Percentiles rank a stretch among this genome's conserved stretches.
These are phyloP conservation scores for Anguilla pacifica DNA, from an alignment of 2,797 vertebrate genomes.

Conservation along the genomic window DNA sequence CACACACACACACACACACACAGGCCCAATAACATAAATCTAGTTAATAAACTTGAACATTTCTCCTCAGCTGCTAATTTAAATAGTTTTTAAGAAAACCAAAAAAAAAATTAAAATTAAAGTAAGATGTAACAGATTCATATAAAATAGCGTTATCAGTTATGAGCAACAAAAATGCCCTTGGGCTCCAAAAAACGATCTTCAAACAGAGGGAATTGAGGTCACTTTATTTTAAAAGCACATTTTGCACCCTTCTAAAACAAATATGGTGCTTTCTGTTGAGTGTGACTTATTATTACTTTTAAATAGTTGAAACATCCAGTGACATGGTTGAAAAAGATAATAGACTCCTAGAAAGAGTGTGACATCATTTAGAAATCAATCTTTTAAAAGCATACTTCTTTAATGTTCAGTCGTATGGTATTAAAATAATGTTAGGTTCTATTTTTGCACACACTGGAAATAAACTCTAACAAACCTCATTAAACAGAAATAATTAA, in stretches of 20 bases:
- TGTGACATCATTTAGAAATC: background rate
- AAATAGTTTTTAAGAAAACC: background rate
- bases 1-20: background rate
- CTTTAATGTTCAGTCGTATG: background rate
- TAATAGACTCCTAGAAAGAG: background rate
- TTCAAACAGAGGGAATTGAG: background rate
- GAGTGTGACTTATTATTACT: background rate
- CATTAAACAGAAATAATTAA: background rate
- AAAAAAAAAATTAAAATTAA: background rate
- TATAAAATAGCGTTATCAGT: background rate
- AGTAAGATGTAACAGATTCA: background rate
- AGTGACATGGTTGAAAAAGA: background rate
- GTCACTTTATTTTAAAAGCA: background rate
- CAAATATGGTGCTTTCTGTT: background rate
- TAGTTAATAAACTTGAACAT: background rate
- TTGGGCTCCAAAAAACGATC: background rate
- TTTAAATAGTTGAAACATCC: background rate
- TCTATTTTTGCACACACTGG: background rate
- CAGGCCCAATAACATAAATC: background rate
- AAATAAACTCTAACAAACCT: background rate
- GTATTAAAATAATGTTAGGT: background rate
- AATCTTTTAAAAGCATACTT: background rate
- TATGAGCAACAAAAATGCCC: background rate
- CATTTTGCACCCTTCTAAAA: background rate
- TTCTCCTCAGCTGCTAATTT: background rate